Evolutionary conservation across 64 coral and sea anemone genomes (phyloP), one percentile per base, ranked within the genome.

Genomic region (Stylophora pistillata): DNA sequence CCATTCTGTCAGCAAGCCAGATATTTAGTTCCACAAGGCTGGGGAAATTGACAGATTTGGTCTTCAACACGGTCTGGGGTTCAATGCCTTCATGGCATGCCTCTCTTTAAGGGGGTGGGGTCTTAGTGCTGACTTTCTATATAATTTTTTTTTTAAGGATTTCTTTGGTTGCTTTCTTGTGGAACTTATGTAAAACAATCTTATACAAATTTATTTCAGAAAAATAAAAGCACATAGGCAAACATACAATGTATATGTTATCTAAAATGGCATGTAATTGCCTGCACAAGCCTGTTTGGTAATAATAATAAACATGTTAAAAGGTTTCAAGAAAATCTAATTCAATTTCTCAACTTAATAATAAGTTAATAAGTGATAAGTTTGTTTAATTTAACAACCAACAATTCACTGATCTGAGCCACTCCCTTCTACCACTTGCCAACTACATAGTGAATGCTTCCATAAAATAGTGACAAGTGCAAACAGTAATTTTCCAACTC

Each of bases 181-280:
- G 37, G 0, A 47, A 47, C 37, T 47, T 47, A 47, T 47, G 3
- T 47, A 68, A 68, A 68, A 12, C 23, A 68, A 68, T 68, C 64
- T 68, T 4, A 25, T 37, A 74, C 72, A 37, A 74, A 74, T 76
- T 76, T 76, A 76, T 76, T 76, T 53, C 37, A 52, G 33, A 20
- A 76, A 31, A 76, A 11, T 76, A 76, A 76, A 76, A 76, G 18
- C 34, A n/a, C 73, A 20, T 12, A 52, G 31, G 73, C 73, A 52
- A 9, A 37, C 32, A 75, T 53, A 0, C 37, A 0, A 47, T 47
- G 37, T 47, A 47, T 47, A 23, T 66, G 10, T 66, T 66, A 11
- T 66, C 21, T n/a, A 66, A 66, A 66, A 66, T 15, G 3, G 63
- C 21, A 66, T 11, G 10, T 10, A 26, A 10, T 25, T 68, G n/a